Base-by-base conservation (phyloP, 2,888 invertebrate species). In the Epiblema foenella region DNA sequence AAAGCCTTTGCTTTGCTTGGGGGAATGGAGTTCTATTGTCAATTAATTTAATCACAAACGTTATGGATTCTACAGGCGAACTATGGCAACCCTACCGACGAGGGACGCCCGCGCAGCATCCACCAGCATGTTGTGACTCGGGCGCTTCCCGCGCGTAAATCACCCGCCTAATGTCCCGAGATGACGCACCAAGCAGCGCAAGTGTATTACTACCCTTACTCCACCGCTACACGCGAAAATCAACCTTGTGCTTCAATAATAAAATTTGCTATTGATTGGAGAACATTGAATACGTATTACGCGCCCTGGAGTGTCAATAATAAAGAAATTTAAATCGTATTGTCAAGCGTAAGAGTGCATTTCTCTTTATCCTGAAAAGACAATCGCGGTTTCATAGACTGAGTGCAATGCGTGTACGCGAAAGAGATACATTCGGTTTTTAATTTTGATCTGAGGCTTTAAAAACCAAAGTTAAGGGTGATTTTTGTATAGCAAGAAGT, bases 151-250 rank as follows among this genome's bases (percentile, higher is more conserved):
- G 84, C 81, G 82, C 83, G 91, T 93, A 92, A 89, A 93, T 93
- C 93, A 93, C 91, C 83, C 83, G 89, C 82, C 87, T 92, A 93
- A 93, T 93, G 93, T 92, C 92, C 90, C 91, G 91, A 88, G 85
- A 89, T 90, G 88, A 89, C 85, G 85, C 85, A 87, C 84, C 86
- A 80, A 82, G 51, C 82, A 77, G 77, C 58, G 29, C 63, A 60
- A 82, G 86, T 89, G 86, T 84, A 79, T 74, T 76, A 77, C 85
- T 76, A 82, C 82, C 87, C 85, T 87, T 81, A 84, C 17, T 10
- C 17, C 9, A 46, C 7, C 3, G 46, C n/a, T 2, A 2, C 77
- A 75, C 5, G 9, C 70, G 10, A 84, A 79, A 77, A 72, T 58
- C 58, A 54, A 79, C 83, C 76, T 58, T 83, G 78, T 75, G 7